Conservation (phyloP, 2,888 invertebrate genomes). For the Cerastis rubricosa region DNA sequence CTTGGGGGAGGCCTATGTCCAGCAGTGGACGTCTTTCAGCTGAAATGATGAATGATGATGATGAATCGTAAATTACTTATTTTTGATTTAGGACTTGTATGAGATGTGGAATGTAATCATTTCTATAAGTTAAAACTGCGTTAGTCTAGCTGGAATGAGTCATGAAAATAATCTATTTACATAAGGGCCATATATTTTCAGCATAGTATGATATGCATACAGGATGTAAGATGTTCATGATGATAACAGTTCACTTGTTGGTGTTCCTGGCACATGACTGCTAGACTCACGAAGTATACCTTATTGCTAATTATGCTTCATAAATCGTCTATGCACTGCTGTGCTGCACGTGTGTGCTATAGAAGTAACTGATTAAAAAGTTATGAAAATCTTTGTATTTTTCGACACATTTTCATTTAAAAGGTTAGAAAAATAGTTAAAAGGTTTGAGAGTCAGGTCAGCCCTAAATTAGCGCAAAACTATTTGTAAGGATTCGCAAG, state of each 20-base stretch:
- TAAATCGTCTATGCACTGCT: background rate
- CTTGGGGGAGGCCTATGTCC: too few relatives aligned
- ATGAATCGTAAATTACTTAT: background rate
- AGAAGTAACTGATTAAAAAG: background rate
- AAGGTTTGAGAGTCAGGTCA: conserved; percentile 52
- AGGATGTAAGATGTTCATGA: background rate
- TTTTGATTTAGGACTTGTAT: background rate
- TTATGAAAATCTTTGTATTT: background rate
- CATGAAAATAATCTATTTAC: background rate
- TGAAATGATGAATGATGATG: too few relatives aligned
- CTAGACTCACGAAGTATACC: background rate
- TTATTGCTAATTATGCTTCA: background rate
- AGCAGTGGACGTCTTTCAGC: too few relatives aligned
- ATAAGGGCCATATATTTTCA: background rate
- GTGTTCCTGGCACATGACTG: too few relatives aligned
- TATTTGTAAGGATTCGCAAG: conserved; percentile 74
- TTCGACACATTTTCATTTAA: background rate
- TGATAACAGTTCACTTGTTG: too few relatives aligned
- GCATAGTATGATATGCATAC: background rate
- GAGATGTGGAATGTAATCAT: background rate
- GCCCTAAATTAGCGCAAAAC: conserved; percentile 76
- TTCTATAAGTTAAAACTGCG: background rate
- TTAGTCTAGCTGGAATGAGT: background rate
- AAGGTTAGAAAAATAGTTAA: background rate
- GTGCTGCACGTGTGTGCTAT: background rate